Evolutionary conservation across 1,140 invertebrate species (phyloP), one percentile per base, ranked within the genome.

Genomic region (Drosophila suzukii): DNA sequence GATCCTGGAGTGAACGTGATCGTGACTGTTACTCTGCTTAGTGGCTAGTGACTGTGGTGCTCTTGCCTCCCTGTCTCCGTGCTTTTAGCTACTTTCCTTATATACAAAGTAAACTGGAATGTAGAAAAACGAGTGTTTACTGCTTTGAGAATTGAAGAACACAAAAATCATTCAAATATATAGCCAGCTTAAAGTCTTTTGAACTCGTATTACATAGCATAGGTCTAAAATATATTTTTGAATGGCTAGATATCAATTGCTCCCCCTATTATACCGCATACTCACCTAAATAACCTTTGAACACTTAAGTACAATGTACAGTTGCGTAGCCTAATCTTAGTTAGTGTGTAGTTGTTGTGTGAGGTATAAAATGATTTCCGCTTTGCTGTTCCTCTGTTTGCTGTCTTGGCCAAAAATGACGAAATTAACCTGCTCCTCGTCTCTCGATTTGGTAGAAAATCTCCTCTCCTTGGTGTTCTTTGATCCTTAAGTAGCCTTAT

Each of bases 241-340:
- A 20, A 20, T 20, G 20, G 20, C 20, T 20, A 20, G 20, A 27
- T 27, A 27, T 27, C 27, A 3, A 27, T 27, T 12, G 4, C 12
- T 3, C 4, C 27, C 46, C 13, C 0, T 0, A 5, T 24, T 13
- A 0, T 1, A 4, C 27, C 27, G 4, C 4, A 2, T 49, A 80
- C 85, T 82, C n/a, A 88, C 90, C 82, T 79, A 91, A 72, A 76
- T 81, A 85, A 62, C 65, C 80, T 91, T 89, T 89, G 79, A 91
- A 91, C 90, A 90, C 90, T 89, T 91, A 91, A 91, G 86, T 91
- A 91, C 90, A 89, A 83, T 91, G 82, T 89, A 89, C 90, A 91
- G 80, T 89, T 91, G 70, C 68, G 67, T 71, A 63, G 51, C 76
- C 84, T 90, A 86, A 55, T 71, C 56, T 88, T 78, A 91, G 83